Evolutionary conservation across 2,888 invertebrate genomes (phyloP), one percentile per base, ranked within the genome.

Genomic region (Nasonia oneida): DNA sequence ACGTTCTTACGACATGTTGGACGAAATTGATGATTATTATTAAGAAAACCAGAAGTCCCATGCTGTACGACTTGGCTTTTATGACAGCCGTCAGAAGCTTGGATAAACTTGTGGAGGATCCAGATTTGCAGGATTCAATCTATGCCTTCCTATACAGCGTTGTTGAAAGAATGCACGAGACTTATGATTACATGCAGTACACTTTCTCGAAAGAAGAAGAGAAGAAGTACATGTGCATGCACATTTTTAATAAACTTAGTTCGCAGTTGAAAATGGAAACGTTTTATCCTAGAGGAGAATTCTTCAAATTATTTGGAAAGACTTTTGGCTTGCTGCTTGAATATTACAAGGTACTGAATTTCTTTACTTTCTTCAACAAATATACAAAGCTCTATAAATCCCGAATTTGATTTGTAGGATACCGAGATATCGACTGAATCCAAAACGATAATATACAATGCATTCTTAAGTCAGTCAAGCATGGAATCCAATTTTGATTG

Each of bases 291-390:
- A 91, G 89, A 74, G 90, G 90, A 42, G 90, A 87, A 86, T 92
- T 90, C 83, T 86, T 92, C 29, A 90, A 90, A 87, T 83, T 92
- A 18, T 86, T 92, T 5, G 91, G 91, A 14, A 90, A 91, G 89
- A 86, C 89, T 12, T 91, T 90, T 85, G 89, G 89, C 33, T 88
- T 88, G 74, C 82, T 90, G 74, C 82, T 86, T 33, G 75, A 83
- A 8, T 82, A 79, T 64, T 83, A 71, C 6, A 87, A 88, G 88
- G 90, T 90, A 89, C 71, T 47, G 53, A 71, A 80, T 70, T 2
- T 39, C 37, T 76, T 75, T 8, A 78, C 33, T 61, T 67, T 67
- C 37, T 76, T 81, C n/a, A 67, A 42, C 64, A 77, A 77, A 75
- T 37, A 23, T 42, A 50, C 57, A 53, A 53, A 53, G 53, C 18